Conservation (phyloP, 2,888 invertebrate species). For the Rotaria macrura region DNA sequence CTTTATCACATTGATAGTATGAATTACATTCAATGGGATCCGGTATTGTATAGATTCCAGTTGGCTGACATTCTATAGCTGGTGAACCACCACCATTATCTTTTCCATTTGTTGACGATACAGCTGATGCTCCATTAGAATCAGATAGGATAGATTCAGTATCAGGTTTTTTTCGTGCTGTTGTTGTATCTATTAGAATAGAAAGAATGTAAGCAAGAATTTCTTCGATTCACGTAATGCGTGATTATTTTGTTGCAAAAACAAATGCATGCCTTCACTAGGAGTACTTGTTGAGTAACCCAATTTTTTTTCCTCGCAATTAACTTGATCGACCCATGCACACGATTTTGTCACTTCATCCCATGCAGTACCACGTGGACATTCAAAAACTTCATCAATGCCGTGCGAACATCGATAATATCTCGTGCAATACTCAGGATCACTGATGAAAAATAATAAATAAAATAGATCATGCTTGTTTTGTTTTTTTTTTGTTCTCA, state of each 20-base stretch:
- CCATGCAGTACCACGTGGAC: slow-evolving; percentile 29
- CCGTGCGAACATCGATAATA: slow-evolving; percentile 32
- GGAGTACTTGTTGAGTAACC: background rate
- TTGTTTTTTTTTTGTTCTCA: background rate
- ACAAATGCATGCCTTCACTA: background rate
- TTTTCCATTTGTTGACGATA: background rate
- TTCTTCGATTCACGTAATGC: background rate
- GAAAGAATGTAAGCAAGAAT: no score
- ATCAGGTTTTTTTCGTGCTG: background rate
- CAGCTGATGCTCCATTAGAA: background rate
- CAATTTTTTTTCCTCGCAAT: slow-evolving; percentile 26
- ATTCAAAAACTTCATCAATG: slow-evolving; percentile 26
- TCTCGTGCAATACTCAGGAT: slow-evolving; percentile 27
- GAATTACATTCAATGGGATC: slow-evolving; percentile 25
- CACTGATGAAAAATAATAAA: background rate
- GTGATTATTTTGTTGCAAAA: background rate
- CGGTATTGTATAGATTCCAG: slow-evolving; percentile 21
- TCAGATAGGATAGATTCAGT: background rate
- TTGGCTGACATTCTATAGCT: slow-evolving; percentile 19
- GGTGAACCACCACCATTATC: background rate
- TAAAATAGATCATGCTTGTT: background rate
- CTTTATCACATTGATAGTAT: slow-evolving; percentile 28
- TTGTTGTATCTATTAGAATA: background rate
- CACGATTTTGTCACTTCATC: slow-evolving; percentile 23
- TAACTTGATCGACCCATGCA: slow-evolving; percentile 25